Base-by-base conservation (phyloP, 2,888 invertebrate genomes). In the Polymixis lichenea region DNA sequence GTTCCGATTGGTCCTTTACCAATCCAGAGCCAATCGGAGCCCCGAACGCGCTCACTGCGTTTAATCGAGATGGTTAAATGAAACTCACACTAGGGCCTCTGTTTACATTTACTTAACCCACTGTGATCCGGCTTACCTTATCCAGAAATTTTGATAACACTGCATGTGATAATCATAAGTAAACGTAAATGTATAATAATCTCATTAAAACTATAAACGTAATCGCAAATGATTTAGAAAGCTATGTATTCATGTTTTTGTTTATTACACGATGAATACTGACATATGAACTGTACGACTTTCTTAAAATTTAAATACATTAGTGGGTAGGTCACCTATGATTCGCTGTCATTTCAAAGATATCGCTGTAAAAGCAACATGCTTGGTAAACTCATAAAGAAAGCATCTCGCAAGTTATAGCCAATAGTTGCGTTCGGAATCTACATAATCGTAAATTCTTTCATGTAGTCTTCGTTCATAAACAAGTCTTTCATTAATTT, bases 371-470 rank as follows among this genome's bases (percentile, higher is more conserved):
- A 77, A 74, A 69, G 61, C 58, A 32, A 60, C 60, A 22, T 49
- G 53, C 28, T 75, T 22, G n/a, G n/a, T n/a, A 49, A 66, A 62
- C 43, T 43, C 43, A 49, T 62, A 46, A 72, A 67, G 69, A 72
- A 81, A 64, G 61, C 55, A 60, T 56, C n/a, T 22, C 51, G 13
- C 58, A 78, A 65, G 53, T 77, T 56, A 77, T 61, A 22, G 43
- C 32, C 68, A 72, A 75, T 75, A 72, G 55, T 55, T 80, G 61
- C 32, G 69, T 79, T 51, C 53, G 49, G 43, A 25, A 78, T 78
- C 58, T 80, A 56, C 76, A 78, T 77, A 72, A 64, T 80, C 76
- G 55, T 80, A 73, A 78, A 78, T 77, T 83, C 68, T 62, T 82
- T 83, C 55, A 78, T 72, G 72, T 70, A 70, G 53, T 84, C 72